These are phyloP conservation scores for Platyura marginata DNA, from an alignment of 1,140 invertebrate species.

Conservation along the genomic window DNA sequence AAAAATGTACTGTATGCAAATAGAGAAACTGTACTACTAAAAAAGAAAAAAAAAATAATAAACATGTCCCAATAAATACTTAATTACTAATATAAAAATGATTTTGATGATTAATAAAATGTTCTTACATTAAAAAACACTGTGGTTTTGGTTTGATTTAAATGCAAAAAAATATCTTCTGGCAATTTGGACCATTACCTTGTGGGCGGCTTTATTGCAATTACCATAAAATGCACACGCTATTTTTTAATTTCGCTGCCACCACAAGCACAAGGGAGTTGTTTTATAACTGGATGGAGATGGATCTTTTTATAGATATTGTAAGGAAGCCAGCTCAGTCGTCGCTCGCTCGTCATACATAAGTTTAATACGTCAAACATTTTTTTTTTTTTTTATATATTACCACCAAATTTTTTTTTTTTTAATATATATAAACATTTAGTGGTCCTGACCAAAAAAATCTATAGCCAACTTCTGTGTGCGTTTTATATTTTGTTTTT, in stretches of 20 bases:
- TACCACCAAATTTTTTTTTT: too few species aligned
- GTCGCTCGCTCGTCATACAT: background rate
- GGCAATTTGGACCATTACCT: slow-evolving; percentile 1
- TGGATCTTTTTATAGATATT: background rate
- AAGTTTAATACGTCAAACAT: background rate
- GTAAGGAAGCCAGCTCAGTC: background rate
- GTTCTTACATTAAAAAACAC: background rate
- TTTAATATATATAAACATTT: too few species aligned
- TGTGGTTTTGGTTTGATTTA: background rate
- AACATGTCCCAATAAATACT: too few species aligned
- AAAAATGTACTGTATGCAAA: too few species aligned
- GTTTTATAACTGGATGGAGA: slow-evolving; percentile 1
- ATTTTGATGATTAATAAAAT: background rate
- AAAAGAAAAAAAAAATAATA: too few species aligned
- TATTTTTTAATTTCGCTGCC: background rate
- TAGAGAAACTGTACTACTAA: too few species aligned
- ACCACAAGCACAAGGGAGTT: slow-evolving; percentile 1
- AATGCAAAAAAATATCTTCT: background rate
- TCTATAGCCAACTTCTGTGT: background rate
- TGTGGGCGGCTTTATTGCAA: background rate
- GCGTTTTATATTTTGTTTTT: too few species aligned
- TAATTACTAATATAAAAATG: too few species aligned
- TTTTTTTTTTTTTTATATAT: background rate
- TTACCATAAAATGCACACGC: background rate
- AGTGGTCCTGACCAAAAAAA: background rate